A percentile compares a stretch with the other conserved stretches of the same genome.
These are phyloP conservation scores for Paratilapia polleni DNA, from an alignment of 2,113 vertebrate species.

Conservation along the genomic window DNA sequence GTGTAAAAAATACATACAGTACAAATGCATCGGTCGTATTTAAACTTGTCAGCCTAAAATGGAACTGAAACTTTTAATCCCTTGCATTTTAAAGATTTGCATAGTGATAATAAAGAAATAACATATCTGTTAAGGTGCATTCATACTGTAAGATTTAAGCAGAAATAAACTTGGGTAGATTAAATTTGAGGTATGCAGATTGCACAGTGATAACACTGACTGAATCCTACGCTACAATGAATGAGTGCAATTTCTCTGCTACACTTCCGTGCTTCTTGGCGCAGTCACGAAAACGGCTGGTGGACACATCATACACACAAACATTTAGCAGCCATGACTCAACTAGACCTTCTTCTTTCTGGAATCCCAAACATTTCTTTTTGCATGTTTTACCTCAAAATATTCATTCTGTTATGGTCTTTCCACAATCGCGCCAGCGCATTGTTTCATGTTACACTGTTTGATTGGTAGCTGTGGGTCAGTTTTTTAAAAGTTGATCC, in stretches of 20 bases:
- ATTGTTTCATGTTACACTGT: neutral
- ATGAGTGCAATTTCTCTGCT: neutral
- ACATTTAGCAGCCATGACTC: neutral
- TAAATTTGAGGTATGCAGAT: neutral
- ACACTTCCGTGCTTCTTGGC: neutral
- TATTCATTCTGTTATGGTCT: neutral
- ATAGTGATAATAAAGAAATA: constrained; percentile 1
- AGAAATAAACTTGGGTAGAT: neutral
- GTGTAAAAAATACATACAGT: neutral
- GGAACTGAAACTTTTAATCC: neutral
- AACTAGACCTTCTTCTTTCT: neutral
- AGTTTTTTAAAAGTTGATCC: accelerated
- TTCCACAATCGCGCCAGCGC: neutral
- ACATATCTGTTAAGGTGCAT: neutral
- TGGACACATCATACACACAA: neutral
- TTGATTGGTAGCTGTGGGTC: neutral
- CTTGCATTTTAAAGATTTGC: neutral
- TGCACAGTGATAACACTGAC: neutral
- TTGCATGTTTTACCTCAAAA: neutral
- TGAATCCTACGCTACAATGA: neutral
- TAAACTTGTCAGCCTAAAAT: neutral
- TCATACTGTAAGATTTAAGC: neutral
- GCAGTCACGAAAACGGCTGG: too few relatives aligned
- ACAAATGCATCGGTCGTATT: neutral
- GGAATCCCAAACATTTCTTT: neutral